These are phyloP conservation scores for Avahi laniger DNA, from an alignment of 2,797 vertebrate genomes.

Conservation along the genomic window DNA sequence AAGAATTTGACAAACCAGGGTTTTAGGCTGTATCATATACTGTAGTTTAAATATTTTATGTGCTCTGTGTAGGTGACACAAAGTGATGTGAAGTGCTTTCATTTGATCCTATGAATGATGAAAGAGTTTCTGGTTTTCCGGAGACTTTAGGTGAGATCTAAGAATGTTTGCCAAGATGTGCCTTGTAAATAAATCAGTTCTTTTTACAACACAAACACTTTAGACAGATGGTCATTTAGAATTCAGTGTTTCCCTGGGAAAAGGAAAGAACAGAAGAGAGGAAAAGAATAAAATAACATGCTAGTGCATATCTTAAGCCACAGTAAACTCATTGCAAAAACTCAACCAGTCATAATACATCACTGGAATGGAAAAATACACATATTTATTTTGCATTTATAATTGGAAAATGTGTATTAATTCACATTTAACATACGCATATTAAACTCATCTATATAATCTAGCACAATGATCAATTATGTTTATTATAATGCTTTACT, in stretches of 20 bases:
- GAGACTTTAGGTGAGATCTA: slow-evolving; percentile 79
- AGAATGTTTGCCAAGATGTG: slow-evolving; percentile 78
- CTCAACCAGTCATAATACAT: too few relatives aligned
- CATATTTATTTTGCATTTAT: accelerated
- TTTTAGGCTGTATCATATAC: slow-evolving; percentile 67
- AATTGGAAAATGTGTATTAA: neutral
- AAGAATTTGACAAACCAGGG: slow-evolving; percentile 75
- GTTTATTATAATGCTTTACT: neutral
- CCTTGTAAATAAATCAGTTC: slow-evolving; percentile 83
- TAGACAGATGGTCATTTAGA: slow-evolving; percentile 81
- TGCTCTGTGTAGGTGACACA: slow-evolving; percentile 75
- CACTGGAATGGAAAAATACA: accelerated
- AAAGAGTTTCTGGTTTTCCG: slow-evolving; percentile 85
- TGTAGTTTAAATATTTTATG: slow-evolving; percentile 86
- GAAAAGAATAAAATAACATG: slow-evolving; percentile 37
- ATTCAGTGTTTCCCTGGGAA: slow-evolving; percentile 72
- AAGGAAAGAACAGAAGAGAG: slow-evolving; percentile 48
- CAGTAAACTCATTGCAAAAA: neutral
- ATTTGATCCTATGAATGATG: slow-evolving; percentile 88
- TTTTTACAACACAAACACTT: slow-evolving; percentile 57
- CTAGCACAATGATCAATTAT: neutral
- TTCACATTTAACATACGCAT: neutral
- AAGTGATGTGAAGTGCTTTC: slow-evolving; percentile 84
- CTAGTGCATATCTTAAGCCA: neutral
- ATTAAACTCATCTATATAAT: neutral